Conservation (phyloP, 2,113 vertebrate genomes). For the Panurus biarmicus region DNA sequence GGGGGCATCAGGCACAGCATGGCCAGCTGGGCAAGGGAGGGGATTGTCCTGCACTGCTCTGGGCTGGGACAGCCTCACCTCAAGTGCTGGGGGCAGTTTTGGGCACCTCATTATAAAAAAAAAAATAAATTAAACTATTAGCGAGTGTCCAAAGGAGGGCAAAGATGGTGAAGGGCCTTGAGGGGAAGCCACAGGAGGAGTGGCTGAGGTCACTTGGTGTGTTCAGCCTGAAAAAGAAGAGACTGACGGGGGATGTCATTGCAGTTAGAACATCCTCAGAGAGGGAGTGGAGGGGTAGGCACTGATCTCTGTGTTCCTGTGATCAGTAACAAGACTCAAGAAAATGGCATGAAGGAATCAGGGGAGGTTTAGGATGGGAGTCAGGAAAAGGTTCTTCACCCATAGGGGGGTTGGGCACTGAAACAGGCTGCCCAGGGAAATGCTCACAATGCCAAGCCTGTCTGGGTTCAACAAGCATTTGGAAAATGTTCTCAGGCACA, state of each 20-base stretch:
- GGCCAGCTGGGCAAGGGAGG: accelerated
- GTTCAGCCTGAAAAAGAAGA: not conserved
- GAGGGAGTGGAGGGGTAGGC: not conserved
- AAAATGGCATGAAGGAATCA: not conserved
- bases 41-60: not conserved
- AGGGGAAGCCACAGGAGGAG: not conserved
- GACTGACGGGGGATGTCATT: not conserved
- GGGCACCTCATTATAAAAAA: not conserved
- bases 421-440: not conserved
- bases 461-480: not conserved
- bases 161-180: not conserved
- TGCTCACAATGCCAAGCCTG: no score
- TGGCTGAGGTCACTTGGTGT: accelerated
- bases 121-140: not conserved
- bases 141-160: not conserved
- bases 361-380: not conserved
- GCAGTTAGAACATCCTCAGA: not conserved
- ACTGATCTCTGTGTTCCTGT: not conserved
- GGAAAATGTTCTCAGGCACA: not conserved
- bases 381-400: not conserved
- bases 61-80: not conserved
- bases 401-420: not conserved
- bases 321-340: not conserved
- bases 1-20: not conserved
- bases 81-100: accelerated